Percentiles rank a stretch among this genome's conserved stretches.
Conservation (phyloP, 2,797 vertebrate genomes). For the Lithobates pipiens region DNA sequence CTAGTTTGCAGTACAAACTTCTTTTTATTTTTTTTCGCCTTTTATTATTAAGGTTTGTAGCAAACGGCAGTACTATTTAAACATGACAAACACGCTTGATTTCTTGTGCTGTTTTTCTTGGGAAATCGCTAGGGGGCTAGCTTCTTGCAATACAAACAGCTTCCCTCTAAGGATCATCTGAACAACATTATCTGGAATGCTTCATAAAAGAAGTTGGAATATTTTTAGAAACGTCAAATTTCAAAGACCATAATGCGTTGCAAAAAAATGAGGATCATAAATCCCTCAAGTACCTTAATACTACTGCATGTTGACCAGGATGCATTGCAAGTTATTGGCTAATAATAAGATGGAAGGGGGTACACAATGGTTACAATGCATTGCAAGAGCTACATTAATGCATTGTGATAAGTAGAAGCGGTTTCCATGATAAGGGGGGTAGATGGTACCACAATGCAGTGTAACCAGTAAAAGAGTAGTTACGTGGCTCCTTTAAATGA, state of each 20-base stretch:
- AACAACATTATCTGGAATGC: slow-evolving; percentile 29
- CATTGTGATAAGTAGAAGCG: slow-evolving; percentile 23
- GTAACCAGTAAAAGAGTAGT: slow-evolving; percentile 15
- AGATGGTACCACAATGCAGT: slow-evolving; percentile 35
- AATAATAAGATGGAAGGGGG: slow-evolving; percentile 22
- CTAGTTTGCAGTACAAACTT: not conserved
- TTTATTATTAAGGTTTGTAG: slow-evolving; percentile 60
- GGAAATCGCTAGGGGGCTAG: slow-evolving; percentile 16
- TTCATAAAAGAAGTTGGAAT: slow-evolving; percentile 21
- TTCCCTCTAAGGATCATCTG: slow-evolving; percentile 6
- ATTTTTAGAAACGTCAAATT: slow-evolving; percentile 10
- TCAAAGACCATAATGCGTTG: slow-evolving; percentile 24
- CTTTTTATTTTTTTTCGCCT: slow-evolving; percentile 30
- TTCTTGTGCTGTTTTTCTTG: slow-evolving; percentile 53
- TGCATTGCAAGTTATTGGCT: slow-evolving; percentile 30
- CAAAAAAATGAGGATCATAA: slow-evolving; percentile 19
- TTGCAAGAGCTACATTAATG: slow-evolving; percentile 11
- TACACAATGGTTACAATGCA: slow-evolving; percentile 36
- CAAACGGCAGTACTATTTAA: slow-evolving; percentile 51
- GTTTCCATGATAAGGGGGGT: slow-evolving; percentile 10
- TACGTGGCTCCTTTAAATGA: slow-evolving; percentile 18
- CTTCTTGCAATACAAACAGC: slow-evolving; percentile 42
- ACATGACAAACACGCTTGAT: slow-evolving; percentile 51
- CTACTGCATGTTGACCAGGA: slow-evolving; percentile 26
- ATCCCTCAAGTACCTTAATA: slow-evolving; percentile 35